Evolutionary conservation across 2,888 invertebrate genomes (phyloP).

Genomic region (Lepeophtheirus nordmannii): DNA sequence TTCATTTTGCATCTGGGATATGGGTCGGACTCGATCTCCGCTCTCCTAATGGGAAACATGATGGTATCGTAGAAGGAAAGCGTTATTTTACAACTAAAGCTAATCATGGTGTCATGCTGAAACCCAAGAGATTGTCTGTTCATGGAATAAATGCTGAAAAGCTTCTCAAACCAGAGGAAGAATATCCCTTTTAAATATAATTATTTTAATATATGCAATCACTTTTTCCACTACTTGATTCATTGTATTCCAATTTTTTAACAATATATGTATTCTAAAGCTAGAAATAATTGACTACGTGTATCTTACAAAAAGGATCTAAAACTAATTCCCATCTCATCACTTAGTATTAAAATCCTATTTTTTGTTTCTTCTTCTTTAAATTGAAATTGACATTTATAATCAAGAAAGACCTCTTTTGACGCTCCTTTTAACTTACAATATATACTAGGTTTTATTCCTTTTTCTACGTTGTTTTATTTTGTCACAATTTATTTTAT

Average conservation of each 20-base stretch:
- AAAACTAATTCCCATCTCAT: too few relatives aligned
- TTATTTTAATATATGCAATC: background rate
- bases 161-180: constrained; percentile 27
- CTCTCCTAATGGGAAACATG: constrained; percentile 37
- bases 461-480: too few relatives aligned
- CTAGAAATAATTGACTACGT: background rate
- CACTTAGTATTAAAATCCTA: background rate
- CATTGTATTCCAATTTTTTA: background rate
- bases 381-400: background rate
- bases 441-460: too few relatives aligned
- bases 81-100: constrained; percentile 38
- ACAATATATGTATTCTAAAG: background rate
- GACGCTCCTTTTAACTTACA: too few relatives aligned
- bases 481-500: too few relatives aligned
- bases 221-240: background rate
- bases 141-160: constrained; percentile 39
- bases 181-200: constrained; percentile 15
- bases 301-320: too few relatives aligned
- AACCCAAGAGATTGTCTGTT: constrained; percentile 37
- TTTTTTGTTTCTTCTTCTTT: background rate
- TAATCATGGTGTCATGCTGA: constrained; percentile 38
- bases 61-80: constrained; percentile 37
- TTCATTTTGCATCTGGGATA: constrained; percentile 38
- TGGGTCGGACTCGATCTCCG: constrained; percentile 40
- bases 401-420: background rate